Base-by-base conservation (phyloP, 1,140 invertebrate species). In the Muscidifurax raptorellus region DNA sequence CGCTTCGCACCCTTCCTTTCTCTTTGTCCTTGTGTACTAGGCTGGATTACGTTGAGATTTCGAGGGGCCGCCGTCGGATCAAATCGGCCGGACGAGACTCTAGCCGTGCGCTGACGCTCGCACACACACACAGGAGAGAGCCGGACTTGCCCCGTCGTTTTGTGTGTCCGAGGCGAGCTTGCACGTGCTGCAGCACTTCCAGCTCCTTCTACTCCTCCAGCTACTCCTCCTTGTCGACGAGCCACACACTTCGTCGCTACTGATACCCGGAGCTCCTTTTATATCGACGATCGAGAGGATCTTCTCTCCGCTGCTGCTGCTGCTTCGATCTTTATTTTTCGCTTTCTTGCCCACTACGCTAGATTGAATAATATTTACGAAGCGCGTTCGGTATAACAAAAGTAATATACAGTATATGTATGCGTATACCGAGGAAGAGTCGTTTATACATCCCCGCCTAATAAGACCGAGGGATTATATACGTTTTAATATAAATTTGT, bases 1-100 rank as follows among this genome's bases (percentile, higher is more conserved):
- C 66, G 27, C 12, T 30, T 69, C 66, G 27, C 66, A 27, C 28
- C 66, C 66, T 28, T 59, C 52, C 52, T 59, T 18, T 59, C 52
- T 59, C 52, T 59, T 28, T 27, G 27, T 15, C 47, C 72, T 9
- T 64, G 22, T 82, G 71, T 76, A 82, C 59, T 67, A 67, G 12
- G 32, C 22, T 27, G 59, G 82, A 83, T 83, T 83, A 83, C 52
- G 52, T 22, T 40, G 40, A 83, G 75, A 83, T 83, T 83, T 71
- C 52, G 25, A 64, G 74, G 36, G 22, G 27, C 40, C 32, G 67
- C 69, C 27, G 25, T 7, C 5, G 30, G 22, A 32, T 40, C 52
- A 66, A 76, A 82, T 76, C 71, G 72, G 18, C 28, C 27, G 81
- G 72, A 64, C 27, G 32, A 75, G 52, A 15, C 25, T 78, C 59